phyloP scores from a whole-genome alignment of 2,888 invertebrate genomes.

The Calliscelio sp. region DNA sequence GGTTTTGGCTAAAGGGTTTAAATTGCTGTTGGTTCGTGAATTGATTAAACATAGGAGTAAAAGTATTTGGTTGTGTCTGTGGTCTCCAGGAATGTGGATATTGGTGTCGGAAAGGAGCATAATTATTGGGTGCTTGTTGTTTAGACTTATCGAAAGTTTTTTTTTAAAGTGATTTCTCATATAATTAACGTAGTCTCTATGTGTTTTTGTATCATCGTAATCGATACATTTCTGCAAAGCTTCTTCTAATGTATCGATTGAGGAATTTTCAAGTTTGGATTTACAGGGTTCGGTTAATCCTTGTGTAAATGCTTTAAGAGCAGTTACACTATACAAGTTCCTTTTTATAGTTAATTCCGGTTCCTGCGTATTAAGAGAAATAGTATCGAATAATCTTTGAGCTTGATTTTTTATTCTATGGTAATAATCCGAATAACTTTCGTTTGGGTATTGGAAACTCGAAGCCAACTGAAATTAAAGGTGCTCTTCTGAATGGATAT shows the following conservation, averaged over 20 bases:
- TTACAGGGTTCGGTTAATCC: conserved; percentile 15
- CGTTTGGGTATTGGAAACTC: too few species aligned
- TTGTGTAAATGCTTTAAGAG: conserved; percentile 12
- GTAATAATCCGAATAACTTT: conserved; percentile 6
- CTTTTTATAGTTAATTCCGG: conserved; percentile 4
- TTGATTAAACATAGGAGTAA: too few species aligned
- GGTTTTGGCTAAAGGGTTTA: too few species aligned
- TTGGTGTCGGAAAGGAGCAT: too few species aligned
- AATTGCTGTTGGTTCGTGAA: too few species aligned
- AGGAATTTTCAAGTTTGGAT: not conserved
- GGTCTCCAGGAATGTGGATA: too few species aligned
- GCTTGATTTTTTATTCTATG: conserved; percentile 6
- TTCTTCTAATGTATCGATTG: conserved; percentile 2
- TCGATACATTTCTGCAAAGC: conserved; percentile 33
- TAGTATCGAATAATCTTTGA: conserved; percentile 10
- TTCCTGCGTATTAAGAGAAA: conserved; percentile 16
- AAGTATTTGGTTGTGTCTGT: too few species aligned
- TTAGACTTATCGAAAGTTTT: too few species aligned
- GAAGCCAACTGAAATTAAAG: not conserved
- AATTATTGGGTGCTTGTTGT: too few species aligned
- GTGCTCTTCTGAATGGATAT: conserved; percentile 9
- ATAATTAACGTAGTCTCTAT: conserved; percentile 7
- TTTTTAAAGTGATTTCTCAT: conserved; percentile 20
- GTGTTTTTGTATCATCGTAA: conserved; percentile 25
- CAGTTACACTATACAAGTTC: not conserved